phyloP scores from a whole-genome alignment of 2,888 invertebrate genomes.

The Vandiemenella viatica region DNA sequence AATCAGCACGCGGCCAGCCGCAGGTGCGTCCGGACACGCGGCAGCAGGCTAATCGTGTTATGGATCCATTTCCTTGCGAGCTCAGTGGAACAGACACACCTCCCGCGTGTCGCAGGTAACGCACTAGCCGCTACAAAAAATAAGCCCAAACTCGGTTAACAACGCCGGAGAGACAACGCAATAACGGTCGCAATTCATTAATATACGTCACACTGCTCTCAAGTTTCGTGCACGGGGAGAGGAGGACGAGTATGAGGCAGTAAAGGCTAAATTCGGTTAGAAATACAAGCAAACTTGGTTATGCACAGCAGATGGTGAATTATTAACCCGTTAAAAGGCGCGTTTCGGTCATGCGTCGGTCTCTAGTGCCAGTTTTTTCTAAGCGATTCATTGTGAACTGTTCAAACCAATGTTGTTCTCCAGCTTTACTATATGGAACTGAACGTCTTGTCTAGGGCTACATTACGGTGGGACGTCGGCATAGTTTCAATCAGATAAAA shows the following conservation, averaged over 20 bases:
- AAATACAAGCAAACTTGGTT: conserved; percentile 5
- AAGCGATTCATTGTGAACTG: no score
- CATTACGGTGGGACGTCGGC: no score
- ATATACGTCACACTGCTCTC: conserved; percentile 7
- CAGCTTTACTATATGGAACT: no score
- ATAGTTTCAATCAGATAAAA: no score
- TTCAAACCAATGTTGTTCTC: no score
- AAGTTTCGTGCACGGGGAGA: not conserved
- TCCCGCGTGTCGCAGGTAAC: not conserved
- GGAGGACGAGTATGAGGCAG: not conserved
- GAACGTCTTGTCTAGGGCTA: no score
- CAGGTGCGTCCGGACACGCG: no score
- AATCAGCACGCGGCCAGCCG: not conserved
- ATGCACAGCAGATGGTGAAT: conserved; percentile 4
- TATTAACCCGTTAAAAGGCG: conserved; percentile 5
- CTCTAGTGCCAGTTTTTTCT: no score
- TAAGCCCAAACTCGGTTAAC: conserved; percentile 1
- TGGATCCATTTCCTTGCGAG: not conserved
- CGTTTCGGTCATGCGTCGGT: no score
- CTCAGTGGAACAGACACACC: no score
- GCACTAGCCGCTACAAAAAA: not conserved
- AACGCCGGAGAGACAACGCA: conserved; percentile 5
- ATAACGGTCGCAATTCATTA: conserved; percentile 11
- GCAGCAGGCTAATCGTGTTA: not conserved
- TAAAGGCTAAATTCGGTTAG: not conserved